These are phyloP conservation scores for Andrena fulva DNA, from an alignment of 2,888 invertebrate genomes.

Conservation along the genomic window DNA sequence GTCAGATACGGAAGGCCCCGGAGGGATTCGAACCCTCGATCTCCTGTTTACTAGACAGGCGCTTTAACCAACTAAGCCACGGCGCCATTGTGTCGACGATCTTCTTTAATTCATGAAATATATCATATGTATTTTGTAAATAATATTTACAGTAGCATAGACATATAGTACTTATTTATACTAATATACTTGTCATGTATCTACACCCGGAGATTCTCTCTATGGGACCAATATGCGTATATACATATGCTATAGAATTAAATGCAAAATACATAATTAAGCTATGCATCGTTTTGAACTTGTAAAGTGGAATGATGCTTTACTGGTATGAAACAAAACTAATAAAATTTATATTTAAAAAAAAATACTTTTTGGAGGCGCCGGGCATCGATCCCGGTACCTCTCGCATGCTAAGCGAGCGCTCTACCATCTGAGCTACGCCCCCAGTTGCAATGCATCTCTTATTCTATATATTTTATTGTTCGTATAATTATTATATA, in stretches of 20 bases:
- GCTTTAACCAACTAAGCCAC: constrained; percentile 93
- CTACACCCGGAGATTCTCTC: too few species aligned
- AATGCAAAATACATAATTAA: not conserved
- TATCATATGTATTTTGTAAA: not conserved
- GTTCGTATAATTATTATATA: not conserved
- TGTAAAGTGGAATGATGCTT: not conserved
- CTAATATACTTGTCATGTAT: not conserved
- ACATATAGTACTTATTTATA: not conserved
- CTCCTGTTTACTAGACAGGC: constrained; percentile 90
- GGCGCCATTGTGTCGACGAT: constrained; percentile 85
- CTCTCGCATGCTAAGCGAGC: constrained; percentile 84
- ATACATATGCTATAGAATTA: too few species aligned
- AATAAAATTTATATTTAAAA: not conserved
- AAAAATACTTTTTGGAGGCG: constrained; percentile 75
- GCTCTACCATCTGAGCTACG: constrained; percentile 84
- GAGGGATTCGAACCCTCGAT: constrained; percentile 89
- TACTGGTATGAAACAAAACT: not conserved
- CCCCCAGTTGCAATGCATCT: constrained; percentile 66
- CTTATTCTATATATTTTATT: not conserved
- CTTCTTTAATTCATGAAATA: not conserved
- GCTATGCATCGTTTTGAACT: not conserved
- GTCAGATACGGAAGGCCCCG: constrained; percentile 85
- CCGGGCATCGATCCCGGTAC: constrained; percentile 83
- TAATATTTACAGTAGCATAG: not conserved
- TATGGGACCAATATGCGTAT: too few species aligned